Evolutionary conservation across 2,113 vertebrate genomes (phyloP).

Genomic region (Ceyx cyanopectus): DNA sequence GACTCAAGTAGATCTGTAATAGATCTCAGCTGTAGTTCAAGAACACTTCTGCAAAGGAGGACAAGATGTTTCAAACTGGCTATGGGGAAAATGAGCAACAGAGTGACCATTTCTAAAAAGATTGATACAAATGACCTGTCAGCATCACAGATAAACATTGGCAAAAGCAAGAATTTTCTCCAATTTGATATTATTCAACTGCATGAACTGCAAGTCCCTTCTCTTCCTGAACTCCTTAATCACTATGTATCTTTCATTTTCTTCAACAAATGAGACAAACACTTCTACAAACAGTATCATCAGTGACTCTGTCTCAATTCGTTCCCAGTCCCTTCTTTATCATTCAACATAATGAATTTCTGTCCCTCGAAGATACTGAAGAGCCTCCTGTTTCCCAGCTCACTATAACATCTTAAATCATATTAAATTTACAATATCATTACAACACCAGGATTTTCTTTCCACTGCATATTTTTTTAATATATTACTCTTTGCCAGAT

Average conservation of each 20-base stretch:
- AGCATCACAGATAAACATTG: neutral
- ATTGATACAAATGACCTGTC: neutral
- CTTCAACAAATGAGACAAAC: neutral
- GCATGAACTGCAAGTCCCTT: neutral
- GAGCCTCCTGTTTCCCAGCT: neutral
- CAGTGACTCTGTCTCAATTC: neutral
- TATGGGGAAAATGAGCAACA: neutral
- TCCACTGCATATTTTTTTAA: neutral
- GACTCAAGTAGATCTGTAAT: neutral
- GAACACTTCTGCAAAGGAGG: neutral
- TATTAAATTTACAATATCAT: neutral
- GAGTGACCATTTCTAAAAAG: neutral
- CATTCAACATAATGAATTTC: neutral
- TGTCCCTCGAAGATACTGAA: neutral
- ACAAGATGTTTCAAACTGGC: neutral
- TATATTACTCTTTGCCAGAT: neutral
- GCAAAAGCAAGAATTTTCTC: neutral
- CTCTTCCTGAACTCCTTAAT: neutral
- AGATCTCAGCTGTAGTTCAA: conserved; percentile 15
- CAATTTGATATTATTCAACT: neutral
- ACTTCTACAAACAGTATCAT: neutral
- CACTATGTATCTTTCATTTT: neutral
- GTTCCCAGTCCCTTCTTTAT: neutral
- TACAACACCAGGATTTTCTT: neutral
- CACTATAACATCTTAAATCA: neutral